phyloP scores from a whole-genome alignment of 1,140 invertebrate species.

The Trypoxylus dichotomus region DNA sequence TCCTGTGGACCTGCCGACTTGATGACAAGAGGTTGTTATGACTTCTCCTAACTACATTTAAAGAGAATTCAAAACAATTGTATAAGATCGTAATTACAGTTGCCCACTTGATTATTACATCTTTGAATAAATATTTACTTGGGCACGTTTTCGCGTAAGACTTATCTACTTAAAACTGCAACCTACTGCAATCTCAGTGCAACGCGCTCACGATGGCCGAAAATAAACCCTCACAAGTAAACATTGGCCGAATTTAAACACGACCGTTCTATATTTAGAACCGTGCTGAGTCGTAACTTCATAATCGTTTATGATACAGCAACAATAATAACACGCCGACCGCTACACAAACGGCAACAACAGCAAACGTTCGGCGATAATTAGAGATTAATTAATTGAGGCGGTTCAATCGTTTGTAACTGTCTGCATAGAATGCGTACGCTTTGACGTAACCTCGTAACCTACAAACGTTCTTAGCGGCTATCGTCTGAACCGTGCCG shows the following conservation, averaged over 20 bases:
- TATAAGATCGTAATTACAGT: too few species aligned
- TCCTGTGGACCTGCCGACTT: too few species aligned
- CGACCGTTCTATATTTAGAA: not conserved
- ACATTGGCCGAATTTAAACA: slow-evolving; percentile 2
- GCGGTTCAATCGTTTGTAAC: not conserved
- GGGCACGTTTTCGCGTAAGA: not conserved
- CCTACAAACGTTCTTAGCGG: not conserved
- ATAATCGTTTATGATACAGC: not conserved
- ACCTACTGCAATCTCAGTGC: not conserved
- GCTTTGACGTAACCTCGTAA: slow-evolving; percentile 4
- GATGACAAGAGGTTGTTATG: too few species aligned
- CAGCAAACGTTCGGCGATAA: not conserved
- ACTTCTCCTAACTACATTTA: too few species aligned
- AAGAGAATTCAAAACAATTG: too few species aligned
- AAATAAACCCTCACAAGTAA: not conserved
- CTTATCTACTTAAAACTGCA: not conserved
- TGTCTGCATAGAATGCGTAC: not conserved
- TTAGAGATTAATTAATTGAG: not conserved
- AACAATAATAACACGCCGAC: not conserved
- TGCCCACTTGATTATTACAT: too few species aligned
- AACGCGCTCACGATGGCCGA: not conserved
- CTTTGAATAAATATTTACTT: not conserved
- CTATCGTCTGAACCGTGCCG: not conserved
- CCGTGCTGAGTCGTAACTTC: not conserved
- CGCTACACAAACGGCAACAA: not conserved